Percentiles rank a stretch among this genome's conserved stretches.
Conservation (phyloP, 2,797 vertebrate species). For the Anguilla pacifica region DNA sequence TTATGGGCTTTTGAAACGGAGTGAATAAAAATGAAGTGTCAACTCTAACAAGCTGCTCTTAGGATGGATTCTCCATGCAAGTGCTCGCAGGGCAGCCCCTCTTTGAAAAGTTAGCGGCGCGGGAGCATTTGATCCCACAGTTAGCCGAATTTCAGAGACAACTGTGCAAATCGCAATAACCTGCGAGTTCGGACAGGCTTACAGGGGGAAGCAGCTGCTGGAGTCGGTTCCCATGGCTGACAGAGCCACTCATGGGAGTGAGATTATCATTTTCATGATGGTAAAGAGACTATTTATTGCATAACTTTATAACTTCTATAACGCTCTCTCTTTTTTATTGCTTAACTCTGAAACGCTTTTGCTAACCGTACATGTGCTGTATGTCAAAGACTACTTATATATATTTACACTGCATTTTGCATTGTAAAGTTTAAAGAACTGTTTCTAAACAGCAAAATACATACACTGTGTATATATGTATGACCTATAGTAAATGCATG, state of each 20-base stretch:
- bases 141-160: constrained; percentile 56
- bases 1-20: constrained; percentile 63
- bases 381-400: not conserved
- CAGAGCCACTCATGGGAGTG: constrained; percentile 49
- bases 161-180: constrained; percentile 64
- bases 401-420: not conserved
- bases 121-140: constrained; percentile 50
- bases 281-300: constrained; percentile 50
- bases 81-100: constrained; percentile 19
- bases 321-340: not conserved
- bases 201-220: constrained; percentile 63
- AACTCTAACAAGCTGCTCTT: constrained; percentile 66
- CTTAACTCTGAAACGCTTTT: not conserved
- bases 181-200: constrained; percentile 54
- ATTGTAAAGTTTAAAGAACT: not conserved
- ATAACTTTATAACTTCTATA: constrained; percentile 8
- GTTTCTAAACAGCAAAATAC: not conserved
- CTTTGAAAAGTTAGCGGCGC: constrained; percentile 7
- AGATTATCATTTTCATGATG: constrained; percentile 59
- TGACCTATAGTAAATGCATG: not conserved
- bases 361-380: not conserved
- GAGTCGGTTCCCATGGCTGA: not conserved
- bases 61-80: constrained; percentile 40
- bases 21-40: constrained; percentile 63
- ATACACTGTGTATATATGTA: not conserved